phyloP scores from a whole-genome alignment of 2,888 invertebrate genomes.

The Homarus gammarus region DNA sequence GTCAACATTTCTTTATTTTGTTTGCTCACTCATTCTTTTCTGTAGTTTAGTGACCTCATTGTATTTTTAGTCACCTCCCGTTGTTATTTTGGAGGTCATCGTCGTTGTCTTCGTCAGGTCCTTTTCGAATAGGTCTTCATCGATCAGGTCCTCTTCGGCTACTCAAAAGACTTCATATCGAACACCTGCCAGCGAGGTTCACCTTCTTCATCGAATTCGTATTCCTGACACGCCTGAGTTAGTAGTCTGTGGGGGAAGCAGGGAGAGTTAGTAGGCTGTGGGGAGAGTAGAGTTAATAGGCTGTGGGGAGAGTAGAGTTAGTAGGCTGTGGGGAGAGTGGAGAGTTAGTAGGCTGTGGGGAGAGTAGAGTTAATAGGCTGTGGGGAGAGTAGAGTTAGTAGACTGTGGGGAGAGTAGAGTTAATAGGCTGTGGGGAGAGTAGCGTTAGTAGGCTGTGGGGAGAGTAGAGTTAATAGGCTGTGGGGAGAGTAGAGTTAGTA shows the following conservation, averaged over 20 bases:
- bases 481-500: not conserved
- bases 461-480: not conserved
- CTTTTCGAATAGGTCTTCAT: no score
- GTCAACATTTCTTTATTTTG: no score
- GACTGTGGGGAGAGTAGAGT: not conserved
- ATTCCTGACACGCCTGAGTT: slow-evolving; percentile 75
- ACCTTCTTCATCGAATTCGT: slow-evolving; percentile 63
- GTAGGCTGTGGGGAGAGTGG: not conserved
- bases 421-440: not conserved
- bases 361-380: slow-evolving; percentile 44
- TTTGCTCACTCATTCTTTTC: no score
- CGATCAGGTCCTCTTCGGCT: slow-evolving; percentile 8
- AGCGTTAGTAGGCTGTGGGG: not conserved
- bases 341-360: not conserved
- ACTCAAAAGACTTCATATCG: slow-evolving; percentile 70
- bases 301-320: slow-evolving; percentile 6
- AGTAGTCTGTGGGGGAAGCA: slow-evolving; percentile 54
- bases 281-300: slow-evolving; percentile 13
- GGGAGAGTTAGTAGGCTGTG: not conserved
- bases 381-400: not conserved
- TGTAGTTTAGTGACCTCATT: no score
- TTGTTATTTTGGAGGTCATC: no score
- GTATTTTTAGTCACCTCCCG: no score
- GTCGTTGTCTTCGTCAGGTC: no score
- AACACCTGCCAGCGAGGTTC: slow-evolving; percentile 72